Conservation (phyloP, 2,113 vertebrate genomes). For the Mormyrus iriodes region DNA sequence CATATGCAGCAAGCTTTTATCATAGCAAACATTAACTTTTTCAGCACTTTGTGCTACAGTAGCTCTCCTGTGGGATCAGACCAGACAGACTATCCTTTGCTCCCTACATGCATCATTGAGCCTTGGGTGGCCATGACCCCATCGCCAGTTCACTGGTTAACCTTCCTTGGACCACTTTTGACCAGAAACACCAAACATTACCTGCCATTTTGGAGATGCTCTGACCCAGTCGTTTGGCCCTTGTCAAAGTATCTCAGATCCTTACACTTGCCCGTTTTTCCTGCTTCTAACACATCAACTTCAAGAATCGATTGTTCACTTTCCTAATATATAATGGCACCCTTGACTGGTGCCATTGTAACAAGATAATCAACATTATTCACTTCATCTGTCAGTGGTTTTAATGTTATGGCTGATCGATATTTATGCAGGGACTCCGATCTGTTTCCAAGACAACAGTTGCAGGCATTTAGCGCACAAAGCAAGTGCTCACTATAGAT, state of each 20-base stretch:
- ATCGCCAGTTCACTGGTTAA: background rate
- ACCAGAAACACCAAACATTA: background rate
- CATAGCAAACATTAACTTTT: background rate
- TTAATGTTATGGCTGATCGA: background rate
- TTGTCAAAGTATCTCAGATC: background rate
- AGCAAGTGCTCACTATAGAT: background rate
- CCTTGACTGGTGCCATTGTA: background rate
- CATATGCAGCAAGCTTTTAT: background rate
- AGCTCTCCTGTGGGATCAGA: background rate
- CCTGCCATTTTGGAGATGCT: background rate
- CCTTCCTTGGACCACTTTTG: background rate
- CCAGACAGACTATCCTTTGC: background rate
- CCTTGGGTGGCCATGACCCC: background rate
- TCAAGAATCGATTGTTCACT: background rate
- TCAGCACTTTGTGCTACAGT: background rate
- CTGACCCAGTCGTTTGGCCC: background rate
- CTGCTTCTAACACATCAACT: background rate
- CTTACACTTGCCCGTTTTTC: background rate
- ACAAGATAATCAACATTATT: background rate
- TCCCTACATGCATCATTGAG: background rate
- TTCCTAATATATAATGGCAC: background rate
- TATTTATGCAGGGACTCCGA: background rate
- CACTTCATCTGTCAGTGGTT: background rate
- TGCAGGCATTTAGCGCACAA: background rate
- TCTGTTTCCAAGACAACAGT: conserved; percentile 1